Evolutionary conservation across 2,113 vertebrate genomes (phyloP).

Genomic region (Corvus moneduloides): DNA sequence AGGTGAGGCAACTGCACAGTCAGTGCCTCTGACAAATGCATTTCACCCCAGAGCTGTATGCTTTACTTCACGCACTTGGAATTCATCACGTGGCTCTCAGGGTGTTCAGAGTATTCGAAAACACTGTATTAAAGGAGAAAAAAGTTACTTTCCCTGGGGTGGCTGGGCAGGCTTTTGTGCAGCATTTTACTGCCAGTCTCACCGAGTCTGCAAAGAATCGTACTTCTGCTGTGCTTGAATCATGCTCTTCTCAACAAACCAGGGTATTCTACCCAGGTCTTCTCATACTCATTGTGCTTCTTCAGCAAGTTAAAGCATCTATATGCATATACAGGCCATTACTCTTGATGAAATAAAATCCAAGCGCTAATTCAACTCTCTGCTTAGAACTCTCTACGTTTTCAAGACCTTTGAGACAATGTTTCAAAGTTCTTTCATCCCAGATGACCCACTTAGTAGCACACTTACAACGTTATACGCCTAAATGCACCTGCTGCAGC

Average conservation of each 20-base stretch:
- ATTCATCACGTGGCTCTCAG: neutral
- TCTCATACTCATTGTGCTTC: neutral
- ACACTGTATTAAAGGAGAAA: neutral
- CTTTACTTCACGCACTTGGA: neutral
- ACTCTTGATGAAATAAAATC: neutral
- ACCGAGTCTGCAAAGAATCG: neutral
- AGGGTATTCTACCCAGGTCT: neutral
- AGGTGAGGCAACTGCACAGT: neutral
- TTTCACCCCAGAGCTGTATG: neutral
- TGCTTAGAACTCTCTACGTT: neutral
- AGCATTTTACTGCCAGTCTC: neutral
- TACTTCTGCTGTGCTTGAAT: neutral
- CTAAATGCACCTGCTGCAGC: neutral
- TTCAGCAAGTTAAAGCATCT: neutral
- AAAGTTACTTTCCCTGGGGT: neutral
- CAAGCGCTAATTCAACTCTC: neutral
- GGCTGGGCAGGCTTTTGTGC: neutral
- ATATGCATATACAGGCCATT: neutral
- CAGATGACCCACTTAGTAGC: neutral
- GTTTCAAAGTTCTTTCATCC: neutral
- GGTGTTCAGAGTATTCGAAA: neutral
- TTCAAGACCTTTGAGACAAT: neutral
- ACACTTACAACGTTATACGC: neutral
- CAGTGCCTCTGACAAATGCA: neutral
- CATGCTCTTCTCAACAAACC: neutral